Base-by-base conservation (phyloP, 2,797 vertebrate species). In the Capromys pilorides region DNA sequence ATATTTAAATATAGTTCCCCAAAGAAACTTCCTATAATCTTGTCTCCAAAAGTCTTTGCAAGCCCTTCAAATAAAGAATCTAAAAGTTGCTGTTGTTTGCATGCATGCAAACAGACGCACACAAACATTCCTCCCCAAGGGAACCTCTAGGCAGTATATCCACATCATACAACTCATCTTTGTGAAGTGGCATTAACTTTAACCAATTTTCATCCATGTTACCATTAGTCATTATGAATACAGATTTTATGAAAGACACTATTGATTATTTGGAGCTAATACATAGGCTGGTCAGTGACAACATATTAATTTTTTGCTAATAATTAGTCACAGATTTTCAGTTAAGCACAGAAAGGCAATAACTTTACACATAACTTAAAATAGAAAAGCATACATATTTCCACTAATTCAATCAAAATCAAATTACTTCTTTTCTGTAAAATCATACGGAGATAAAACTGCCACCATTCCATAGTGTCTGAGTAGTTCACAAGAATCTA, bases 361-460 rank as follows among this genome's bases (percentile, higher is more conserved):
- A 4, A 67, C 62, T 89, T 78, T 45, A 91, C 1, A 62, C 1
- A 66, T 33, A 61, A 81, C 61, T 83, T 90, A 66, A 69, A 86
- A 67, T 1, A 93, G 85, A 67, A 80, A 95, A 51, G 36, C 33
- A 59, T 18, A 64, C 49, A 28, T 13, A 77, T 90, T 79, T 95
- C 33, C 90, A 90, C 21, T 90, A 73, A 87, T 82, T 86, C 82
- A 91, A 73, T 90, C 75, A 96, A 90, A 62, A 90, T 26, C 41
- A 91, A 96, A 93, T 39, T 87, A 49, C 36, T 69, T 95, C 75
- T 64, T 94, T 79, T 39, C 22, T 91, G 14, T 19, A 86, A 85
- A 94, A 51, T 1, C 41, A 8, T 41, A 61, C 19, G 26, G 33
- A 66, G 28, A 81, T 91, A 62, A 91, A 86, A 73, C 5, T 21